Evolutionary conservation across 2,888 invertebrate genomes (phyloP).

Genomic region (Drosophila kuntzei): DNA sequence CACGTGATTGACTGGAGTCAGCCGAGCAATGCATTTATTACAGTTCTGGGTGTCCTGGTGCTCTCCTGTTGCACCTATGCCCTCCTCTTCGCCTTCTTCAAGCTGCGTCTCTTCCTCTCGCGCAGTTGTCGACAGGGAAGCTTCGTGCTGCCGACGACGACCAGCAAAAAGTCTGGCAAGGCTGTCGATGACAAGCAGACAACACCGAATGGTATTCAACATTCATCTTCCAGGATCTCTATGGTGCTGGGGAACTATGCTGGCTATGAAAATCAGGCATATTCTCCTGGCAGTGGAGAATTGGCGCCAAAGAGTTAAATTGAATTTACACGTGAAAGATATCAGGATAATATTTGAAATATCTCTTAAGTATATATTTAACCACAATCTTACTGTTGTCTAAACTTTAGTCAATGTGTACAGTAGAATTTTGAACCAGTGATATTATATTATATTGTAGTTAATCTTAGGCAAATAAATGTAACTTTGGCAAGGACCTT

Average conservation of each 20-base stretch:
- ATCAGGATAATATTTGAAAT: neutral
- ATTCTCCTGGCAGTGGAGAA: conserved; percentile 63
- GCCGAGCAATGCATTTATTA: conserved; percentile 85
- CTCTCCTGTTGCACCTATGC: conserved; percentile 82
- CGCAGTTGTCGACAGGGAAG: conserved; percentile 69
- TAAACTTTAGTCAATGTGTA: conserved; percentile 56
- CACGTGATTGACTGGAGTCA: conserved; percentile 91
- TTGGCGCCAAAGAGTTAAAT: conserved; percentile 47
- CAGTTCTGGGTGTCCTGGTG: conserved; percentile 79
- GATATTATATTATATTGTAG: conserved; percentile 68
- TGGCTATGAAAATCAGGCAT: conserved; percentile 83
- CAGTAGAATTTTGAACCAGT: conserved; percentile 63
- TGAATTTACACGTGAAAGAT: neutral
- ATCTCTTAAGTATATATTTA: conserved; percentile 5
- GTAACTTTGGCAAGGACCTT: conserved; percentile 8
- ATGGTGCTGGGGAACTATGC: conserved; percentile 84
- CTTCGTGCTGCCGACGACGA: conserved; percentile 80
- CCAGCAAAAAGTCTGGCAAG: conserved; percentile 38
- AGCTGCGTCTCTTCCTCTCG: conserved; percentile 80
- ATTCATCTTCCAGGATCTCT: conserved; percentile 83
- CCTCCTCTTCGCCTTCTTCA: conserved; percentile 82
- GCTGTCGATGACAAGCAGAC: conserved; percentile 30
- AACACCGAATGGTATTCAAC: conserved; percentile 74
- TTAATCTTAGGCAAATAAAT: conserved; percentile 51
- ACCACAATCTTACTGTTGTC: conserved; percentile 2